Conservation (phyloP, 2,797 vertebrate species). For the Chloroceryle amazona region DNA sequence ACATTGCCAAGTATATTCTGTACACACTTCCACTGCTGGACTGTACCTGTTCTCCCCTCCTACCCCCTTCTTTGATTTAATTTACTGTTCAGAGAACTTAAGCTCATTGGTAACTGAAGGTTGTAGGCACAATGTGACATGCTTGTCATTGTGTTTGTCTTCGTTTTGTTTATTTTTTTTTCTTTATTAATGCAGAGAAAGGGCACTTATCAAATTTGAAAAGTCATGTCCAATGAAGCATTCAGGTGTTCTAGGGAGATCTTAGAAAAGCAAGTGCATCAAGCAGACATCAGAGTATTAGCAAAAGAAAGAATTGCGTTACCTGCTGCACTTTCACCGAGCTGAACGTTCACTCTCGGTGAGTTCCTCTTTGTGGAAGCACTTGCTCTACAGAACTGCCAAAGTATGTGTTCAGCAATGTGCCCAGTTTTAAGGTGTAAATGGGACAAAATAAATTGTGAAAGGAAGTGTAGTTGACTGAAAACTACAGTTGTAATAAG, state of each 20-base stretch:
- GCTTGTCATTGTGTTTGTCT: slow-evolving; percentile 74
- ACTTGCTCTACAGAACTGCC: slow-evolving; percentile 92
- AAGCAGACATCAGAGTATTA: slow-evolving; percentile 68
- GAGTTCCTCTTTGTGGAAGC: slow-evolving; percentile 81
- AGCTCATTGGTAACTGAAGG: slow-evolving; percentile 83
- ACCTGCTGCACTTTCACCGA: slow-evolving; percentile 81
- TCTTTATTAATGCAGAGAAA: slow-evolving; percentile 77
- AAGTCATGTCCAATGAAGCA: slow-evolving; percentile 79
- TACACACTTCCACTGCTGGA: slow-evolving; percentile 80
- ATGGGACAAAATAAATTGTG: slow-evolving; percentile 93
- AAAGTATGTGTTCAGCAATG: slow-evolving; percentile 91
- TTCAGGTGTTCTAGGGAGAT: slow-evolving; percentile 80
- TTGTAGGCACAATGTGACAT: slow-evolving; percentile 79
- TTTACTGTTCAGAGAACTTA: slow-evolving; percentile 79
- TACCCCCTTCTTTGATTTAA: slow-evolving; percentile 54
- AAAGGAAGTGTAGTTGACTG: slow-evolving; percentile 93
- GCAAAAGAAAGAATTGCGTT: slow-evolving; percentile 41
- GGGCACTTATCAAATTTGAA: slow-evolving; percentile 82
- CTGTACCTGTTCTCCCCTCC: slow-evolving; percentile 75
- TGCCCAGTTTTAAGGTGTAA: slow-evolving; percentile 91
- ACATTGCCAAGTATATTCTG: slow-evolving; percentile 83
- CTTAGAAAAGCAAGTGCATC: slow-evolving; percentile 77
- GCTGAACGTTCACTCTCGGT: slow-evolving; percentile 73
- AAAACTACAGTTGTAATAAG: slow-evolving; percentile 90
- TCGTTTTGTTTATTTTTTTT: not conserved